Evolutionary conservation across 1,140 invertebrate species (phyloP).

Genomic region (Rhynchophorus ferrugineus): DNA sequence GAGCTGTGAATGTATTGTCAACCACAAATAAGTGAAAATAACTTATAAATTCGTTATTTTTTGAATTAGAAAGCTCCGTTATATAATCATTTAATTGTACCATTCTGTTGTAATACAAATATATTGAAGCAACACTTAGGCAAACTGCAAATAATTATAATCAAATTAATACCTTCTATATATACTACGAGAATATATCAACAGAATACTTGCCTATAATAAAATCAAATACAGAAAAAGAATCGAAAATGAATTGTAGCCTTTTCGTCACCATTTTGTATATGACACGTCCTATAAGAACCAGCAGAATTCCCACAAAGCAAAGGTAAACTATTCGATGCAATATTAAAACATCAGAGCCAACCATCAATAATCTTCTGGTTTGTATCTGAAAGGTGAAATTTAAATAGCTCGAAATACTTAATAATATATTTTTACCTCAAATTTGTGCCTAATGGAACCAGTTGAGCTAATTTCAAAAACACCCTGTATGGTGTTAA

Average conservation of each 20-base stretch:
- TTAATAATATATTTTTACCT: conserved; percentile 10
- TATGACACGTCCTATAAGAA: not conserved
- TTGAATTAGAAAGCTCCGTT: conserved; percentile 6
- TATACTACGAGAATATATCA: too few relatives aligned
- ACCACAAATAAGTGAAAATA: conserved; percentile 28
- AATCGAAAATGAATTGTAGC: conserved; percentile 1
- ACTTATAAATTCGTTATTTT: conserved; percentile 28
- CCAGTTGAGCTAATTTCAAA: conserved; percentile 26
- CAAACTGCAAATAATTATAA: conserved; percentile 20
- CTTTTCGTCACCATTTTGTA: conserved; percentile 7
- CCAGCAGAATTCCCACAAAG: conserved; percentile 8
- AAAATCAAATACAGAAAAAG: conserved; percentile 10
- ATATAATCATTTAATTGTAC: conserved; percentile 14
- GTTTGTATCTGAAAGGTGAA: conserved; percentile 16
- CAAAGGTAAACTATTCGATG: not conserved
- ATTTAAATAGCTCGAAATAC: not conserved
- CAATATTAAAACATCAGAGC: conserved; percentile 1
- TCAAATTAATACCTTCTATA: conserved; percentile 7
- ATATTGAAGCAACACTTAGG: conserved; percentile 7
- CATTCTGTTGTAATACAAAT: conserved; percentile 12
- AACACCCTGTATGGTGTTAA: conserved; percentile 21
- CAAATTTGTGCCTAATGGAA: conserved; percentile 9
- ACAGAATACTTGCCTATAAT: conserved; percentile 9
- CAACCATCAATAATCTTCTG: conserved; percentile 15
- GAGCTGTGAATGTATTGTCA: conserved; percentile 16